Evolutionary conservation across 1,140 invertebrate genomes (phyloP), one percentile per base, ranked within the genome.

Genomic region (Polypedilum pembai): DNA sequence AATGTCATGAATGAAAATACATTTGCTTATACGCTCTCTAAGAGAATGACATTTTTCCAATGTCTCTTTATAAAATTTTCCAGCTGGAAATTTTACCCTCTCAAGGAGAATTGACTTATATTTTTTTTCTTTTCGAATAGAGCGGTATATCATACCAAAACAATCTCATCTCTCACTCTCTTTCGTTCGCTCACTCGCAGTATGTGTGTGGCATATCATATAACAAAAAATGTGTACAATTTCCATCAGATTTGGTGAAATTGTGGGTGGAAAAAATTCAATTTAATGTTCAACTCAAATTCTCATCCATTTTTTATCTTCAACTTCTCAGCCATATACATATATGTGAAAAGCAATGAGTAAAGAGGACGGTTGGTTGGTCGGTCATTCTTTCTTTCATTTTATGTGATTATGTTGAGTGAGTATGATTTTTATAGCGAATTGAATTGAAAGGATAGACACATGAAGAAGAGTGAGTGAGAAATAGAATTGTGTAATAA

Each of bases 261-360:
- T 20, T 69, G 65, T 20, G 20, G 65, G 20, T 20, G 20, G 20
- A 69, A 69, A 69, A 33, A 69, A 69, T 69, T 69, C 65, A 69
- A 69, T 69, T 69, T 69, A 69, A 69, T 69, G 65, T 69, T 69
- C 65, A 69, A 69, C 65, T 69, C 65, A 69, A 69, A 69, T 69
- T 69, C 65, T 21, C 65, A 20, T 69, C 65, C 65, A 69, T 69
- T 69, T 69, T 69, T 69, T 69, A 69, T 69, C 65, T 69, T 21
- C 17, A 20, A 20, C 65, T 69, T 69, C 65, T 69, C 65, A 69
- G 65, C 20, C 65, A 69, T 69, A 15, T 56, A 56, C 5, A 33
- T 33, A 33, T 33, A 33, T 33, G 24, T 33, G 45, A 56, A 56
- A 12, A 15, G n/a, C 12, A 15, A 56, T 45, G 41, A 12, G n/a